Evolutionary conservation across 2,797 vertebrate species (phyloP), one percentile per base, ranked within the genome.

Genomic region (Hozukius guyotensis): DNA sequence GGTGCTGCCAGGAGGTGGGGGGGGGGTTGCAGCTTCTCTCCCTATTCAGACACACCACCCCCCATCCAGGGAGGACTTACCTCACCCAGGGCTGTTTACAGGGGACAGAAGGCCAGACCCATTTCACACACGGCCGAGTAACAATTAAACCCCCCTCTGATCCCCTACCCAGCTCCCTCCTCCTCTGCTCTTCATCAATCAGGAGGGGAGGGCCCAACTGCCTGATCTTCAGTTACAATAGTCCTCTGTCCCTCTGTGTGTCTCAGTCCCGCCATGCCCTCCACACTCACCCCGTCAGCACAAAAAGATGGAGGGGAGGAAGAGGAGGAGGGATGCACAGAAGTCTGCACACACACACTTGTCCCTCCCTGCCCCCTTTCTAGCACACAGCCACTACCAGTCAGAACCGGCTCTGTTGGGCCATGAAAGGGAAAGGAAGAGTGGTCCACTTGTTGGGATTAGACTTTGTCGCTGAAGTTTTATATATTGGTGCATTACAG

Each of bases 111-210:
- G 93, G 91, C 87, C 87, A 89, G 88, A 90, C 88, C 92, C 82
- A 90, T 95, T 95, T 95, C 92, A 94, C 92, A 95, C 92, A 93
- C 76, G 80, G 90, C 88, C 88, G 86, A 94, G 89, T 93, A 93
- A 93, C 89, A 95, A 95, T 95, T 93, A 94, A 89, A 61, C 83
- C 77, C 34, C 68, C 85, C 82, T 75, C 87, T 77, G 82, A 85
- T 87, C 82, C 84, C 63, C 82, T 53, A 77, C 64, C 68, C 82
- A 8, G 60, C 80, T 49, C 84, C 86, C 88, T 82, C 88, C 78
- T 86, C 76, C 78, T 78, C 85, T 80, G 65, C 78, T 91, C 89
- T 87, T 94, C 92, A 93, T 94, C 90, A 92, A 92, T 89, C 85
- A 93, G 93, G 92, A 91, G 56, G 83, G 88, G 88, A 90, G 91